These are phyloP conservation scores for Mionectes macconnelli DNA, from an alignment of 2,113 vertebrate genomes.

Conservation along the genomic window DNA sequence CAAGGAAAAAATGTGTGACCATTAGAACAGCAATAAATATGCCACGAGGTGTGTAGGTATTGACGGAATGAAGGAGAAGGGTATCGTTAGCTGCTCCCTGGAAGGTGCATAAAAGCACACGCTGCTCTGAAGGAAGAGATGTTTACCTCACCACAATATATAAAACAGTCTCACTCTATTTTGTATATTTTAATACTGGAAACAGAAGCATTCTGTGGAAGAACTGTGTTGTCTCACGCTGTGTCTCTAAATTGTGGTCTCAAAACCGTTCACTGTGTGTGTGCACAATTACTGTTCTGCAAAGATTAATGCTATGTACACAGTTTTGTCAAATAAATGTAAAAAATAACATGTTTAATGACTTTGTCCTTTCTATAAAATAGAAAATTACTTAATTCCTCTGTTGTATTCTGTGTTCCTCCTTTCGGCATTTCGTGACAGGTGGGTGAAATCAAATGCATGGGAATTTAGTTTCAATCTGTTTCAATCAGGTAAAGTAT, in stretches of 20 bases:
- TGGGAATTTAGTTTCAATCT: neutral
- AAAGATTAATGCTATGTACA: neutral
- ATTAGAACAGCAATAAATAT: conserved; percentile 7
- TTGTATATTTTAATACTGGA: conserved; percentile 34
- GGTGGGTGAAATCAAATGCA: neutral
- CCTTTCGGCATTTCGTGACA: neutral
- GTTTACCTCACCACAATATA: conserved; percentile 35
- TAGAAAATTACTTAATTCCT: neutral
- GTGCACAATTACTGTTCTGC: neutral
- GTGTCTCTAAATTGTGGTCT: neutral
- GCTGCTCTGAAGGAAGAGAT: neutral
- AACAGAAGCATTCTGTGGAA: conserved; percentile 3
- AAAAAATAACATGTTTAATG: neutral
- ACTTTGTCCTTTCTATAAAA: neutral
- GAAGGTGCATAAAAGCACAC: neutral
- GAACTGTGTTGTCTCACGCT: neutral
- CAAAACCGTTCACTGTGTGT: neutral
- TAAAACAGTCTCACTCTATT: neutral
- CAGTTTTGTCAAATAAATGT: neutral
- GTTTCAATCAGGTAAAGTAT: too few relatives aligned
- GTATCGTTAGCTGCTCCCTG: neutral
- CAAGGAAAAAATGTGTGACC: neutral
- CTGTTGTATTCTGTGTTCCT: neutral
- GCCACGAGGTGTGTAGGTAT: neutral
- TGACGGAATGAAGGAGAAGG: neutral